Percentiles rank a stretch among this genome's conserved stretches.
These are phyloP conservation scores for Drosophila atripex DNA, from an alignment of 2,888 invertebrate genomes.

Conservation along the genomic window DNA sequence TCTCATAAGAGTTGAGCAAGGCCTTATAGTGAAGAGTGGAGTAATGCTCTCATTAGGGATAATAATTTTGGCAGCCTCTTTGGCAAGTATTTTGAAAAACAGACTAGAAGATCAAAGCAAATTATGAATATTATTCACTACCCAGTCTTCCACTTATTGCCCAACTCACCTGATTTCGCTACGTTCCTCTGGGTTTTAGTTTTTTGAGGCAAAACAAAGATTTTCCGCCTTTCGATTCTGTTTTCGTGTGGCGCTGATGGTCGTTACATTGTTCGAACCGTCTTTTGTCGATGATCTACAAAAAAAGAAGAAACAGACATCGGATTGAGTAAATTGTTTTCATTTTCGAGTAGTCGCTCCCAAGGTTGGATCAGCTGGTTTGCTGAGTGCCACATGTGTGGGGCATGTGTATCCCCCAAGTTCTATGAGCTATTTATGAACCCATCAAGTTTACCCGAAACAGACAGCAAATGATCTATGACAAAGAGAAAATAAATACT, in stretches of 20 bases:
- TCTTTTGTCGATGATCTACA: conserved; percentile 28
- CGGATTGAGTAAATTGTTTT: conserved; percentile 18
- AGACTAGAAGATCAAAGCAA: conserved; percentile 38
- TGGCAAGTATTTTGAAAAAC: background rate
- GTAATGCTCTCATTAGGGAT: background rate
- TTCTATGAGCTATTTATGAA: conserved; percentile 35
- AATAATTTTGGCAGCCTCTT: background rate
- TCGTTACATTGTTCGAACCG: conserved; percentile 53
- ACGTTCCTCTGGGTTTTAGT: background rate
- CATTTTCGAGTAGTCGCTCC: conserved; percentile 2
- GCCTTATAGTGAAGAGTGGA: background rate
- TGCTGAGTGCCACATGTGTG: conserved; percentile 28
- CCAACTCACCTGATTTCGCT: conserved; percentile 53
- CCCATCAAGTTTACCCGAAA: conserved; percentile 22
- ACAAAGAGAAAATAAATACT: background rate
- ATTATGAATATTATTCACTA: conserved; percentile 11
- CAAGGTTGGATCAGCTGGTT: conserved; percentile 38
- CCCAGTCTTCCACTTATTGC: conserved; percentile 3
- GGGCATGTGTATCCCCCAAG: conserved; percentile 24
- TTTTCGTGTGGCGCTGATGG: conserved; percentile 10
- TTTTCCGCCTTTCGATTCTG: conserved; percentile 19
- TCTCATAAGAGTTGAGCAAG: background rate
- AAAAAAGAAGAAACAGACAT: conserved; percentile 24
- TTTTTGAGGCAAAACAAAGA: conserved; percentile 8
- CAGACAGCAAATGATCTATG: background rate